Evolutionary conservation across 2,797 vertebrate species (phyloP), one percentile per base, ranked within the genome.

Genomic region (Mallotus villosus): DNA sequence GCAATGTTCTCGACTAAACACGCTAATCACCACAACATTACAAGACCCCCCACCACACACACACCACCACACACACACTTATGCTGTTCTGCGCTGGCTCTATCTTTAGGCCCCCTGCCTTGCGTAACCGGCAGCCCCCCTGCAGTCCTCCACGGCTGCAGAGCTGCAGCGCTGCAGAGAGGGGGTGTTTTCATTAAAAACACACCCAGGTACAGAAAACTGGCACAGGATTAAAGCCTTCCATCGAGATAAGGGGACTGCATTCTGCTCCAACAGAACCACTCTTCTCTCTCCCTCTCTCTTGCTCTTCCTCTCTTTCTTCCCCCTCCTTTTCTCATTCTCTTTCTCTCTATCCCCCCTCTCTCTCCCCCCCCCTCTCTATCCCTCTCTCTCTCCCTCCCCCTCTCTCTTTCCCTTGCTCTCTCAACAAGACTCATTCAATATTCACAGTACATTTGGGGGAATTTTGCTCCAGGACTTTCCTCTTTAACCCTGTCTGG

Each of bases 131-230:
- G 0, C 81, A 83, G 75, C 73, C 12, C 79, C 84, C 80, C 80
- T 82, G 83, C 79, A 76, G 73, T 70, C 78, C 74, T 71, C 72
- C 55, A 41, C 24, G 9, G 60, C 69, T 16, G 22, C 19, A 55
- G 27, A n/a, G 14, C 63, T 76, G 22, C 19, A 55, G 27, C 19
- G 14, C 63, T 76, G 70, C 77, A 70, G 84, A 74, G 82, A 70
- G 85, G 77, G 82, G 82, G 80, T 86, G 75, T 83, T 85, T 86
- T 88, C 84, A 81, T 80, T 81, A 74, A 62, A 79, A 89, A 77
- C 66, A 53, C 66, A 55, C 37, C 37, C 76, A 81, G 78, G 82
- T 78, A 72, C 67, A 67, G 82, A 82, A 70, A 68, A 74, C 76
- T 78, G 77, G 75, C 51, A 74, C 73, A 83, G 78, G 37, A 86